Percentiles rank a stretch among this genome's conserved stretches.
phyloP scores from a whole-genome alignment of 2,888 invertebrate genomes.

The Melanostoma mellinum region DNA sequence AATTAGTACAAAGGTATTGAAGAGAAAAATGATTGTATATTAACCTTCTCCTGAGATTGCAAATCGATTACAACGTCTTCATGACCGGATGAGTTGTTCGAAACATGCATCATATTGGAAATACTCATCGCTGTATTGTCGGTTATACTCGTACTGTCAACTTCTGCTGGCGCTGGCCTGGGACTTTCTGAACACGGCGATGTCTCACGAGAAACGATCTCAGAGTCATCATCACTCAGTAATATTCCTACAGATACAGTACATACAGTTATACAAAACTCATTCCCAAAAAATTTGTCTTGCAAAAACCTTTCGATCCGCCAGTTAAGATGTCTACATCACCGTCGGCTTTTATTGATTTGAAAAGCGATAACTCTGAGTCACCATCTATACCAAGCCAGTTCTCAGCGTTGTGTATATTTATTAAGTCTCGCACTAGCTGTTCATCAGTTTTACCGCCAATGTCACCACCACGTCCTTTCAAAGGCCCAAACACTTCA shows the following conservation, averaged over 20 bases:
- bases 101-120: conserved; percentile 24
- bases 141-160: conserved; percentile 76
- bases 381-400: conserved; percentile 96
- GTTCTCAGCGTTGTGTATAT: conserved; percentile 96
- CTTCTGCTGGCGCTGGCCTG: conserved; percentile 73
- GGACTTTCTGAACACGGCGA: conserved; percentile 88
- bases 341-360: conserved; percentile 86
- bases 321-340: conserved; percentile 83
- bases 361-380: conserved; percentile 91
- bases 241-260: conserved; percentile 71
- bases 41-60: conserved; percentile 71
- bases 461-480: conserved; percentile 94
- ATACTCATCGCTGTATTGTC: conserved; percentile 77
- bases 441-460: conserved; percentile 95
- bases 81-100: conserved; percentile 7
- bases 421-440: conserved; percentile 92
- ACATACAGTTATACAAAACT: background rate
- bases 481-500: conserved; percentile 95
- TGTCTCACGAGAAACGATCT: conserved; percentile 87
- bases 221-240: conserved; percentile 85
- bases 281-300: background rate
- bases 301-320: conserved; percentile 55
- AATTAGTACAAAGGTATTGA: background rate
- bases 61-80: conserved; percentile 20
- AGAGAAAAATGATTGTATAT: background rate